Evolutionary conservation across 2,888 invertebrate species (phyloP).

Genomic region (Zaprionus lineosus): DNA sequence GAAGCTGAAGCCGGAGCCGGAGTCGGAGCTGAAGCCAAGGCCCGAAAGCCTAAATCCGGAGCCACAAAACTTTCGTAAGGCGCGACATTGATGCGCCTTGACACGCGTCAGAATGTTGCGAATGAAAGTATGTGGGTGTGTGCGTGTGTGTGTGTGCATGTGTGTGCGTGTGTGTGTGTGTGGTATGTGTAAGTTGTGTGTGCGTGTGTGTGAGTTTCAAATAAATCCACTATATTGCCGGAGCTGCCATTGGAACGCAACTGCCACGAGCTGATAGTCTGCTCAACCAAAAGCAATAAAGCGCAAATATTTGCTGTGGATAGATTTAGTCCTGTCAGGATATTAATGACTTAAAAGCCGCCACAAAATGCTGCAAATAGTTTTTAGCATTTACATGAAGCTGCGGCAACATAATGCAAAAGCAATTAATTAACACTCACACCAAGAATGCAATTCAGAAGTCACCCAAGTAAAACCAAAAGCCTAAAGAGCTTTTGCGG

Average conservation of each 20-base stretch:
- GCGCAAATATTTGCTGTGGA: background rate
- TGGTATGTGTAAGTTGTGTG: background rate
- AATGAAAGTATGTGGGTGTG: background rate
- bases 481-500: background rate
- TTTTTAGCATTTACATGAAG: no score
- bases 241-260: slow-evolving; percentile 55
- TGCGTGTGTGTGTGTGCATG: background rate
- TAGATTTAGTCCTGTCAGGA: slow-evolving; percentile 1
- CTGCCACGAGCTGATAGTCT: slow-evolving; percentile 17
- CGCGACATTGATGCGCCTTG: slow-evolving; percentile 36
- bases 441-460: slow-evolving; percentile 6
- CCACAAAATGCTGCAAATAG: slow-evolving; percentile 35
- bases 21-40: background rate
- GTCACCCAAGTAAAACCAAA: background rate
- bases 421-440: slow-evolving; percentile 36
- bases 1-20: background rate
- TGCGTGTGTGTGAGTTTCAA: no score
- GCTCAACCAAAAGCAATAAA: slow-evolving; percentile 10
- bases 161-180: background rate
- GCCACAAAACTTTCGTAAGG: slow-evolving; percentile 18
- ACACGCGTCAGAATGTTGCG: slow-evolving; percentile 4
- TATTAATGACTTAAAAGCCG: slow-evolving; percentile 14
- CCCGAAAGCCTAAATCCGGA: background rate
- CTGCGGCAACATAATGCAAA: slow-evolving; percentile 21
- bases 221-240: no score